Evolutionary conservation across 1,140 invertebrate species (phyloP).

Genomic region (Platorchestia sp.): DNA sequence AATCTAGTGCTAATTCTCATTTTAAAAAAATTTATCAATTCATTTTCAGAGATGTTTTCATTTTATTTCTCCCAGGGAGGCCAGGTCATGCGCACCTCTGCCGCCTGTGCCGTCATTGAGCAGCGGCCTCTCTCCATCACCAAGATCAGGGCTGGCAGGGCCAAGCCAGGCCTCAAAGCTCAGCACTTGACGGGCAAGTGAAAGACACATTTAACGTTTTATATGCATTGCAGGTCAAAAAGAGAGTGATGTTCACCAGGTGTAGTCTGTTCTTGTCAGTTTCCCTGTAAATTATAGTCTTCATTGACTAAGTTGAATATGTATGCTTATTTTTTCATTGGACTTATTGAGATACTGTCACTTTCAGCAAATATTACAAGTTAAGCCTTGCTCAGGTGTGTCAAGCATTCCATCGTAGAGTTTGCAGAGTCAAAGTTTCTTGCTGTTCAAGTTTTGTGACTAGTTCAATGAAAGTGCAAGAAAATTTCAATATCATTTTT

Average conservation of each 20-base stretch:
- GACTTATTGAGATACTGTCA: too few species aligned
- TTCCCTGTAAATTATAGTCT: not conserved
- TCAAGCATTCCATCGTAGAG: too few species aligned
- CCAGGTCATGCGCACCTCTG: conserved; percentile 85
- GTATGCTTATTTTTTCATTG: too few species aligned
- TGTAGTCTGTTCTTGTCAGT: not conserved
- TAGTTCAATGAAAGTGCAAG: too few species aligned
- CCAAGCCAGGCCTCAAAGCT: conserved; percentile 84
- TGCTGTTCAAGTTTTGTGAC: too few species aligned
- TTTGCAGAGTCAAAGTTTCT: too few species aligned
- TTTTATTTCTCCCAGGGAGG: conserved; percentile 79
- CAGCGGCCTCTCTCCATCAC: conserved; percentile 80
- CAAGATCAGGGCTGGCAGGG: conserved; percentile 85
- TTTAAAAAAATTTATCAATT: not conserved
- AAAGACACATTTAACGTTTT: conserved; percentile 51
- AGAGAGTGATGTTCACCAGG: not conserved
- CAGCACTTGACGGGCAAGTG: conserved; percentile 86
- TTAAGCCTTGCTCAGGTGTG: too few species aligned
- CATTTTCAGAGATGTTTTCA: not conserved
- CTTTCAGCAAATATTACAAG: too few species aligned
- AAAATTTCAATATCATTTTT: too few species aligned
- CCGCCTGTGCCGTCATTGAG: conserved; percentile 83
- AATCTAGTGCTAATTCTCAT: not conserved
- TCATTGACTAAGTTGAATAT: too few species aligned
- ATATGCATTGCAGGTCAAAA: not conserved